Evolutionary conservation across 2,797 vertebrate species (phyloP).

Genomic region (Garrulus glandarius): DNA sequence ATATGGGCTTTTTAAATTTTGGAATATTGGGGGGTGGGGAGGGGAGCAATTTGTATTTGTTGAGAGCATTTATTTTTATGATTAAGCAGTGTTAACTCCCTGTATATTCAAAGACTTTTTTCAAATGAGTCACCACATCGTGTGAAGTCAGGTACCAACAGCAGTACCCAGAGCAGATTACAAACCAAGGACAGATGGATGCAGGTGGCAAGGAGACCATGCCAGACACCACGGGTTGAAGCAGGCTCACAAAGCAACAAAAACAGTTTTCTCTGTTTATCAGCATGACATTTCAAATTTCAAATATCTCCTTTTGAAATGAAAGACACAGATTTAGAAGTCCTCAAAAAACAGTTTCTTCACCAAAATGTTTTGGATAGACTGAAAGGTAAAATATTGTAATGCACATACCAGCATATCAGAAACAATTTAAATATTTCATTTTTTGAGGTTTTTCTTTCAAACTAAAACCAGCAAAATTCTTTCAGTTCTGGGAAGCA

Average conservation of each 20-base stretch:
- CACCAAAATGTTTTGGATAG: not conserved
- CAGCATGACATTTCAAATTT: not conserved
- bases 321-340: not conserved
- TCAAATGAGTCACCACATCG: not conserved
- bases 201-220: slow-evolving; percentile 10
- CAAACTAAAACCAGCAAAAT: not conserved
- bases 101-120: not conserved
- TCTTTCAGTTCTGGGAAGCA: not conserved
- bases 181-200: slow-evolving; percentile 31
- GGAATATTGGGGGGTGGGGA: too few species aligned
- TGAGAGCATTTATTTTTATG: not conserved
- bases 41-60: not conserved
- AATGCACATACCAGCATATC: not conserved
- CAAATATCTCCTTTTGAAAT: not conserved
- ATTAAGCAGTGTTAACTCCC: not conserved
- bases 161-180: not conserved
- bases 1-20: not conserved
- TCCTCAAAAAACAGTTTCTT: not conserved
- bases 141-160: not conserved
- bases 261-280: not conserved
- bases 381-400: not conserved
- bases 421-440: not conserved
- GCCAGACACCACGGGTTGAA: not conserved
- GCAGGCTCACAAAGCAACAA: not conserved
- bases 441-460: not conserved